Evolutionary conservation across 2,113 vertebrate genomes (phyloP).

Genomic region (Phaethon lepturus): DNA sequence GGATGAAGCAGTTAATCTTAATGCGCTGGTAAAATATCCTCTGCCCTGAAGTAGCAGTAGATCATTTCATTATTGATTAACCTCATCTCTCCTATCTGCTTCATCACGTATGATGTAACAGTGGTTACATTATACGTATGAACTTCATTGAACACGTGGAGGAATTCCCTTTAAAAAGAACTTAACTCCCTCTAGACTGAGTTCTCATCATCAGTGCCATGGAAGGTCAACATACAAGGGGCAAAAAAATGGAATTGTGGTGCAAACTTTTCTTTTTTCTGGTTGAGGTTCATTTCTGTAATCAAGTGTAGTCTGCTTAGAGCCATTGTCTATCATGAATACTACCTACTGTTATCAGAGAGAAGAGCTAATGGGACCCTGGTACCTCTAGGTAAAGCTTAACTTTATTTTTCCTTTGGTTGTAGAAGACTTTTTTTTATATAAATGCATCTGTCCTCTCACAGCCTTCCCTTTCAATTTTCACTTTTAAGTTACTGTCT

Average conservation of each 20-base stretch:
- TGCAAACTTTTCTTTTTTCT: neutral
- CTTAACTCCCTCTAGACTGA: neutral
- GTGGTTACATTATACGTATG: neutral
- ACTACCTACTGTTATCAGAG: neutral
- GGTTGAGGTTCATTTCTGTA: neutral
- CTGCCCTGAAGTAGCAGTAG: neutral
- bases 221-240: neutral
- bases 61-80: neutral
- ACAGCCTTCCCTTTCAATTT: neutral
- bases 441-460: neutral
- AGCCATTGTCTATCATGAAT: neutral
- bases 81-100: neutral
- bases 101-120: neutral
- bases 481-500: neutral
- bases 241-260: rapidly evolving
- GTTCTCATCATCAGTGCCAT: neutral
- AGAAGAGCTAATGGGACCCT: neutral
- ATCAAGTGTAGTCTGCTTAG: neutral
- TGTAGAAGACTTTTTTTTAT: neutral
- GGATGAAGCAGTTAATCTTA: neutral
- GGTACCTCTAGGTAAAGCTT: neutral
- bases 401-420: neutral
- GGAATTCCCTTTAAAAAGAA: neutral
- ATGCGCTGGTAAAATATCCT: neutral
- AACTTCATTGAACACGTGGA: neutral